Percentiles rank a stretch among this genome's conserved stretches.
Evolutionary conservation across 2,888 invertebrate genomes (phyloP).

Genomic region (Campoplex capitator): DNA sequence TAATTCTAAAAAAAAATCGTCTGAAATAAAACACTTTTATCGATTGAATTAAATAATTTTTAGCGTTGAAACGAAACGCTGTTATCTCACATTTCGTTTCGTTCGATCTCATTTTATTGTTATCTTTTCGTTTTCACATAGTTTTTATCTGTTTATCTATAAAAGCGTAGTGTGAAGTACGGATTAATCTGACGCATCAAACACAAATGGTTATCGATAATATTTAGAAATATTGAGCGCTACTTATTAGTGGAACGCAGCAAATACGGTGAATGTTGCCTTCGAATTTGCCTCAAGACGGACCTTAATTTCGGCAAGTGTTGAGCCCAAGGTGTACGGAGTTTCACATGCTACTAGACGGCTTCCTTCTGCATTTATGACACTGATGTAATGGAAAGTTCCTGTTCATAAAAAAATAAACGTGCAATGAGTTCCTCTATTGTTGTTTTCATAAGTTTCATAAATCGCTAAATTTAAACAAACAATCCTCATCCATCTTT

Average conservation of each 20-base stretch:
- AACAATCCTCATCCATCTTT: background rate
- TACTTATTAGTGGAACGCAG: constrained; percentile 69
- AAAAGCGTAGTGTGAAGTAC: too few relatives aligned
- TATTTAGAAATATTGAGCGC: background rate
- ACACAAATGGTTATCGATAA: background rate
- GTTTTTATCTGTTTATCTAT: too few relatives aligned
- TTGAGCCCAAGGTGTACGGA: constrained; percentile 73
- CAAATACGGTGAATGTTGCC: constrained; percentile 60
- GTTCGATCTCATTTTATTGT: too few relatives aligned
- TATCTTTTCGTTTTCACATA: too few relatives aligned
- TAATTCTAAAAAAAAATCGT: too few relatives aligned
- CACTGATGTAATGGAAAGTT: constrained; percentile 76
- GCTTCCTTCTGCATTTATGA: constrained; percentile 76
- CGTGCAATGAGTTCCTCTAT: background rate
- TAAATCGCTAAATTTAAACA: background rate
- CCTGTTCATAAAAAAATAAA: constrained; percentile 69
- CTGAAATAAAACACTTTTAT: too few relatives aligned
- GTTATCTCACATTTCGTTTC: too few relatives aligned
- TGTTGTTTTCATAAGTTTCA: background rate
- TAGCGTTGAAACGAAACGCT: too few relatives aligned
- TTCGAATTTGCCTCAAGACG: constrained; percentile 77
- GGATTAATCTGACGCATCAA: background rate
- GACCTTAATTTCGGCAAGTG: constrained; percentile 72
- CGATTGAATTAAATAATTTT: too few relatives aligned
- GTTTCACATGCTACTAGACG: constrained; percentile 78